Conservation (phyloP, 2,888 invertebrate species). For the Conomelus anceps region DNA sequence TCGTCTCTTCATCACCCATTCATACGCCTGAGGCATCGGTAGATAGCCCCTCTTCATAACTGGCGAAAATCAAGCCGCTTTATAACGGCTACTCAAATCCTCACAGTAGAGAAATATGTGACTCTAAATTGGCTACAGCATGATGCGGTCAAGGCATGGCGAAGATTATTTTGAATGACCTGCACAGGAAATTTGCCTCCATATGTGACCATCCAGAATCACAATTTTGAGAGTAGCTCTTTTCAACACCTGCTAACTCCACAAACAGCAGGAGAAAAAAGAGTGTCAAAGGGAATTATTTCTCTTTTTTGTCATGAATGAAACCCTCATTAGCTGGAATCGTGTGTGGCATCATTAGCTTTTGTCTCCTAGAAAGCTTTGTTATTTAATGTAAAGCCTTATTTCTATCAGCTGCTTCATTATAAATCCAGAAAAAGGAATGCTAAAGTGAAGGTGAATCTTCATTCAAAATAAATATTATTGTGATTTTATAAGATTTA, state of each 20-base stretch:
- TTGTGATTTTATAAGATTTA: no score
- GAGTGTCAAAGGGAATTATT: neutral
- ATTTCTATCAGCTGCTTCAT: no score
- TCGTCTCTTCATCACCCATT: neutral
- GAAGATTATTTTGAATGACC: neutral
- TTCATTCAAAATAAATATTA: no score
- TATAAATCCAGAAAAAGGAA: no score
- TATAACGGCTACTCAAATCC: neutral
- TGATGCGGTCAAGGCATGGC: neutral
- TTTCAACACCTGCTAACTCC: neutral
- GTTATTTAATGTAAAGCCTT: no score
- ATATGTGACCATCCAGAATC: neutral
- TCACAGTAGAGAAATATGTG: neutral
- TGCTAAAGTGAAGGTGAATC: no score
- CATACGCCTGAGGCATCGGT: neutral
- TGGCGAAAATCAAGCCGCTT: neutral
- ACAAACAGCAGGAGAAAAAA: neutral
- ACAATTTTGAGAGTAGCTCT: neutral
- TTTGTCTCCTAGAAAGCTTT: no score
- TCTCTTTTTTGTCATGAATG: neutral
- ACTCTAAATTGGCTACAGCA: neutral
- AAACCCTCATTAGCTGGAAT: neutral
- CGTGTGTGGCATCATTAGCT: neutral
- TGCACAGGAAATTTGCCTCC: neutral
- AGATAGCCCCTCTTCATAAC: neutral